Evolutionary conservation across 2,797 vertebrate species (phyloP), one percentile per base, ranked within the genome.

Genomic region (Remorina albescens): DNA sequence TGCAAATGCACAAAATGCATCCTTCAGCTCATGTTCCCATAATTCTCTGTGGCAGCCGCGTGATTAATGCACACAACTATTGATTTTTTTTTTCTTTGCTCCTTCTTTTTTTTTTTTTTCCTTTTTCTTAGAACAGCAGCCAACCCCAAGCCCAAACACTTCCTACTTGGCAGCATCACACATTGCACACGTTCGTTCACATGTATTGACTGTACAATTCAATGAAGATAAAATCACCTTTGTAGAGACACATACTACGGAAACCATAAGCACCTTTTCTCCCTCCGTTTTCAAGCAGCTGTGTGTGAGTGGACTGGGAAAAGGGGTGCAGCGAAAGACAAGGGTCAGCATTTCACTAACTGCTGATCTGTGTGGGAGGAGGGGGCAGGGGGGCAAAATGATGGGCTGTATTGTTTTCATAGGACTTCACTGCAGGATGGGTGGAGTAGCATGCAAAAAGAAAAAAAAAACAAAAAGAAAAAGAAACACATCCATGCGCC

Each of bases 31-130:
- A 90, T 85, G 82, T 92, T 93, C 93, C 94, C 94, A 95, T 96
- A 95, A 96, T 95, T 96, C 94, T 94, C 88, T 88, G 81, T 95
- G 95, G 95, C 95, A 96, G 95, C 91, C 76, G 81, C 89, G 94
- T 97, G 94, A 96, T 96, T 97, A 96, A 96, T 96, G 95, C 95
- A 95, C 93, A 95, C 94, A 95, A 91, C 86, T 95, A 97, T 96
- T 95, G 96, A 96, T 96, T 95, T 95, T 82, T 84, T 78, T 54
- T 42, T 84, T 67, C 44, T 69, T 73, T 75, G 60, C 71, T 64
- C 32, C 68, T 74, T 88, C 80, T 76, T 81, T 66, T 74, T 86
- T 61, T 68, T 77, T 68, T 71, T 61, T 68, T 77, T 68, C 69
- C 80, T 86, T 88, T 73, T 18, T 44, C 18, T 44, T 16, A 19